A percentile compares a stretch with the other conserved stretches of the same genome.
Evolutionary conservation across 2,113 vertebrate genomes (phyloP).

Genomic region (Gasterosteus nipponicus): DNA sequence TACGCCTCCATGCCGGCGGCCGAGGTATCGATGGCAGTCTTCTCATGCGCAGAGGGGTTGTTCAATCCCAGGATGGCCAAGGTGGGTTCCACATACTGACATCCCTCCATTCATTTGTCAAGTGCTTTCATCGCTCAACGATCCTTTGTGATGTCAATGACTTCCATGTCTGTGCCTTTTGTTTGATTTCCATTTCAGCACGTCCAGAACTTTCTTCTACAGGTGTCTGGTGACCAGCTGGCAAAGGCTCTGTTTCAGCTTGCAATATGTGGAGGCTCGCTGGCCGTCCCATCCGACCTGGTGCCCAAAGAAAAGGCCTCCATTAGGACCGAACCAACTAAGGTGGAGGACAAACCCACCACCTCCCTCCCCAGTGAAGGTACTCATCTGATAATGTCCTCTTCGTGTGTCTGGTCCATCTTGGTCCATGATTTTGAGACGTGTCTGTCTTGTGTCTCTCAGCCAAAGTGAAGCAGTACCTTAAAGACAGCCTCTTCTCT

Average conservation of each 20-base stretch:
- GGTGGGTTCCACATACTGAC: slow-evolving; percentile 54
- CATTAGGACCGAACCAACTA: slow-evolving; percentile 43
- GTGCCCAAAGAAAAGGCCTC: slow-evolving; percentile 72
- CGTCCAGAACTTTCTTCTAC: slow-evolving; percentile 76
- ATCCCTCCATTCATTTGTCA: neutral
- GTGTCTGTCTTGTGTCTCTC: slow-evolving; percentile 17
- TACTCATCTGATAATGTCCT: slow-evolving; percentile 37
- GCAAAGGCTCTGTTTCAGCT: slow-evolving; percentile 80
- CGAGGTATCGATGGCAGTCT: slow-evolving; percentile 76
- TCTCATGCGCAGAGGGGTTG: slow-evolving; percentile 69
- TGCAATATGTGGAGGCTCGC: slow-evolving; percentile 81
- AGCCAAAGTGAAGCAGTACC: slow-evolving; percentile 76
- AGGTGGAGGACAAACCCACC: slow-evolving; percentile 36
- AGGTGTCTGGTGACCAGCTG: slow-evolving; percentile 72
- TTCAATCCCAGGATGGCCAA: slow-evolving; percentile 74
- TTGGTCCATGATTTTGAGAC: neutral
- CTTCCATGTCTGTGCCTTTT: neutral
- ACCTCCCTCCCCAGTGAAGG: slow-evolving; percentile 75
- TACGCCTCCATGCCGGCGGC: slow-evolving; percentile 70
- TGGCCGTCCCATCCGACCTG: slow-evolving; percentile 77
- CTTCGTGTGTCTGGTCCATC: neutral
- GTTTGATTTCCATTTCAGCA: slow-evolving; percentile 53
- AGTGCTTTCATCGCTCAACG: neutral
- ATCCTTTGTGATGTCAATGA: neutral
- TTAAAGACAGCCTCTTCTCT: slow-evolving; percentile 70